Evolutionary conservation across 2,888 invertebrate species (phyloP), one percentile per base, ranked within the genome.

Genomic region (Polyommatus icarus): DNA sequence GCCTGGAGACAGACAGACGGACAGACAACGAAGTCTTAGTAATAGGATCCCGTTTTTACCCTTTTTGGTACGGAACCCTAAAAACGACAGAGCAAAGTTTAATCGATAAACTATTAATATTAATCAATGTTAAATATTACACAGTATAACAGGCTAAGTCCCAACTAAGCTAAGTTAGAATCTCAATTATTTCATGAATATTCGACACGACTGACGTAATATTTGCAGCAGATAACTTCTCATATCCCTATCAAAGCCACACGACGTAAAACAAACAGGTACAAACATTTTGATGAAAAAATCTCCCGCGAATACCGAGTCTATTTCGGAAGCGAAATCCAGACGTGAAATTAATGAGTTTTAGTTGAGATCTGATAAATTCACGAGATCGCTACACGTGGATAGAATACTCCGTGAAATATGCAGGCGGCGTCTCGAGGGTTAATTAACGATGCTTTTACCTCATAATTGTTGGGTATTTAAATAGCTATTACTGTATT

Each of bases 401-500:
- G 46, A 73, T 46, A 29, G 75, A 75, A 75, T 29, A 54, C 7
- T 18, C 29, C 18, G 18, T 75, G 1, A 75, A 73, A 18, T 75
- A 75, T 75, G 75, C 54, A 75, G 18, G 29, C 18, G 18, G 75
- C 8, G 75, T 54, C 29, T 29, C 75, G 6, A 15, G 46, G 50
- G 54, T 29, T 75, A 50, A 75, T 75, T 75, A 75, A 54, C 50
- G 24, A 24, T 29, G 75, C 50, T 50, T 75, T 75, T 54, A 54
- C 6, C 8, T 40, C 8, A 75, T 75, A 75, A 54, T 75, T 32
- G 75, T 6, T 20, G 24, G 73, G 29, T 46, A 50, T 50, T 73
- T 73, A 75, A 75, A 75, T 29, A 50, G 50, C 75, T 24, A 75
- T 46, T 73, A 54, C 54, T 75, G 29, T 29, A 75, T 54, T 75